Conservation (phyloP, 2,888 invertebrate genomes). For the Pterobdella sp. region DNA sequence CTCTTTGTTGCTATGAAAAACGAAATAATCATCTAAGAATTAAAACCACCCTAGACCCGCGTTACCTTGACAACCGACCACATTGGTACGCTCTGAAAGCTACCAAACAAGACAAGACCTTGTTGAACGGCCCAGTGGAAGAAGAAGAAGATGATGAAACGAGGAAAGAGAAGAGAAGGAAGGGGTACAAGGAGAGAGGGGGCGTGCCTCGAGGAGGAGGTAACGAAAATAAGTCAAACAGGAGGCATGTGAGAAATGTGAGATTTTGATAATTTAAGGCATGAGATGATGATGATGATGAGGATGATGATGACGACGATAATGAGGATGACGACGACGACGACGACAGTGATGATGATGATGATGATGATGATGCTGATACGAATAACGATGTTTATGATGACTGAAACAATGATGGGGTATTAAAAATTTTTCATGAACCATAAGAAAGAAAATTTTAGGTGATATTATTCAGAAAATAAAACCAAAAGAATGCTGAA, state of each 20-base stretch:
- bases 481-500: too few relatives aligned
- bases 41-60: slow-evolving; percentile 26
- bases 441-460: not conserved
- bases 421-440: not conserved
- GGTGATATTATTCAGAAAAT: too few relatives aligned
- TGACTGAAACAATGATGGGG: not conserved
- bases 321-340: slow-evolving; percentile 17
- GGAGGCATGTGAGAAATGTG: not conserved
- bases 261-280: not conserved
- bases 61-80: slow-evolving; percentile 54
- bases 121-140: not conserved
- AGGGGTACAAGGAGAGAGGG: not conserved
- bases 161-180: slow-evolving; percentile 3
- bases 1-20: too few relatives aligned
- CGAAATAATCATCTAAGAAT: too few relatives aligned
- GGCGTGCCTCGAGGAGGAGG: not conserved
- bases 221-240: not conserved
- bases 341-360: slow-evolving; percentile 22
- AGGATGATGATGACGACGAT: slow-evolving; percentile 19
- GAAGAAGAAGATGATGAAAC: slow-evolving; percentile 12
- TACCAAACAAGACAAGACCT: slow-evolving; percentile 2
- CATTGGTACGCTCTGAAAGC: slow-evolving; percentile 54
- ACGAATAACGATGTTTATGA: not conserved
- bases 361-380: slow-evolving; percentile 10
- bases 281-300: slow-evolving; percentile 14